Evolutionary conservation across 2,113 vertebrate genomes (phyloP).

Genomic region (Kryptolebias marmoratus): DNA sequence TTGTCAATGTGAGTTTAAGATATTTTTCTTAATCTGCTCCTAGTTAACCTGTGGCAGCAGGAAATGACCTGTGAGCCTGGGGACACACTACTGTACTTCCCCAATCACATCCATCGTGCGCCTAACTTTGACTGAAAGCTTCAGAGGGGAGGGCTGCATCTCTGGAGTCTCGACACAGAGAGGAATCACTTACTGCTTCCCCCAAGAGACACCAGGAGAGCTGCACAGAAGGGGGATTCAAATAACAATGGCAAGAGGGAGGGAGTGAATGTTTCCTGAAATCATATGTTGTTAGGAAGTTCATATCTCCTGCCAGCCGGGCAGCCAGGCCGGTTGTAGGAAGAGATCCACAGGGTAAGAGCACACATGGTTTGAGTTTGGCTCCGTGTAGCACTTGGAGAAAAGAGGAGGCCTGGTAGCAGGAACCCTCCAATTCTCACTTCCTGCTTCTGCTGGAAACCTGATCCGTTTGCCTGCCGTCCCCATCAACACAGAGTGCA

Average conservation of each 20-base stretch:
- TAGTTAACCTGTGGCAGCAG: slow-evolving; percentile 72
- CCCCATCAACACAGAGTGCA: slow-evolving; percentile 65
- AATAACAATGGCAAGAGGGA: slow-evolving; percentile 68
- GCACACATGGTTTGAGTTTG: slow-evolving; percentile 84
- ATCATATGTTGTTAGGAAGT: slow-evolving; percentile 71
- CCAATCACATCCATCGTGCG: slow-evolving; percentile 75
- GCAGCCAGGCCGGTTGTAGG: slow-evolving; percentile 51
- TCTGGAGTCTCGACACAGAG: slow-evolving; percentile 68
- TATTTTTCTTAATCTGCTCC: slow-evolving; percentile 73
- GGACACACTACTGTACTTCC: slow-evolving; percentile 80
- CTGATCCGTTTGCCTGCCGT: slow-evolving; percentile 55
- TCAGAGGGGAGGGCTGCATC: slow-evolving; percentile 45
- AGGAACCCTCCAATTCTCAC: slow-evolving; percentile 79
- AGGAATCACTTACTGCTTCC: slow-evolving; percentile 70
- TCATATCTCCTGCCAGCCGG: slow-evolving; percentile 60
- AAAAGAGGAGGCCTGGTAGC: slow-evolving; percentile 74
- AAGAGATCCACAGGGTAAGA: slow-evolving; percentile 65
- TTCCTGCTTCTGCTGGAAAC: slow-evolving; percentile 81
- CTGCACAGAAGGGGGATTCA: slow-evolving; percentile 61
- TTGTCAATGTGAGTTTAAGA: slow-evolving; percentile 60
- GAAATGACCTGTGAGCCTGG: slow-evolving; percentile 73
- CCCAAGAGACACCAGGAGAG: slow-evolving; percentile 58
- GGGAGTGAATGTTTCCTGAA: slow-evolving; percentile 72
- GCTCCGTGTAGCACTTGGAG: slow-evolving; percentile 71
- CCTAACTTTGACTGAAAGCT: slow-evolving; percentile 69